phyloP scores from a whole-genome alignment of 2,113 vertebrate genomes.

The Nyctibius bracteatus region DNA sequence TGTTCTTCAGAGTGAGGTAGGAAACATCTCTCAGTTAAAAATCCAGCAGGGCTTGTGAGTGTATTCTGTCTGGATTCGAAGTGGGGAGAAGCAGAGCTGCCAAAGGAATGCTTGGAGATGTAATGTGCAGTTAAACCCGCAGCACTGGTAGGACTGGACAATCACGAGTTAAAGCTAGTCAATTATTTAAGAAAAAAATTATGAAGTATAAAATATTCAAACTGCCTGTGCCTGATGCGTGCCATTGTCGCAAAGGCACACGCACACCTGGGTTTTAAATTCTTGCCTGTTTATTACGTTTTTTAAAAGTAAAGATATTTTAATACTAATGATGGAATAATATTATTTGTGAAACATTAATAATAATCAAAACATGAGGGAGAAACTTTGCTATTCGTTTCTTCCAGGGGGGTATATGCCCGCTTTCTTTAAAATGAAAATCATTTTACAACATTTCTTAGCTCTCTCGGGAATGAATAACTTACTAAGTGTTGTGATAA shows the following conservation, averaged over 20 bases:
- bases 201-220: conserved; percentile 62
- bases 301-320: background rate
- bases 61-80: background rate
- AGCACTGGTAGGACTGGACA: background rate
- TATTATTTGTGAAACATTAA: background rate
- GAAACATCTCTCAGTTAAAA: background rate
- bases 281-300: background rate
- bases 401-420: background rate
- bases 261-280: background rate
- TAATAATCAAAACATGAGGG: background rate
- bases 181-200: conserved; percentile 57
- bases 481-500: conserved; percentile 51
- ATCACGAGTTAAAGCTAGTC: conserved; percentile 35
- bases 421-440: background rate
- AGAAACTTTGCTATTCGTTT: background rate
- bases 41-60: background rate
- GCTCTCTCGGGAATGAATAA: conserved; percentile 3
- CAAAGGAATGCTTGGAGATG: background rate
- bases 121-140: background rate
- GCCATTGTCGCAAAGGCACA: background rate
- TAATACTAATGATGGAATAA: background rate
- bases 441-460: background rate
- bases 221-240: background rate
- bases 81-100: background rate
- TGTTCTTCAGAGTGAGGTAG: background rate